Evolutionary conservation across 1,140 invertebrate species (phyloP).

Genomic region (Paramacrobiotus metropolitanus): DNA sequence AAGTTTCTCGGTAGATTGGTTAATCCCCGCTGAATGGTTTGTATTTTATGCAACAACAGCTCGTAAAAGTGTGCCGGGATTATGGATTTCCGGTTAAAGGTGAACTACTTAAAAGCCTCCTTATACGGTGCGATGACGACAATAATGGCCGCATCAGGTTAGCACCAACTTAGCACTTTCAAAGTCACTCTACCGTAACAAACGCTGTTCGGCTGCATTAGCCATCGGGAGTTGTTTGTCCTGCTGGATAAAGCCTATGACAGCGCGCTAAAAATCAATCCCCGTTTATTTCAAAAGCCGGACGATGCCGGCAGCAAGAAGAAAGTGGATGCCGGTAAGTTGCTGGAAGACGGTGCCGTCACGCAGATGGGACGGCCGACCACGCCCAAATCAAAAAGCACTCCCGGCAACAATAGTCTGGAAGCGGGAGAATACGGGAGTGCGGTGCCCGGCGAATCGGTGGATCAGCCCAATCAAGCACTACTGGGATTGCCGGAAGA

Average conservation of each 20-base stretch:
- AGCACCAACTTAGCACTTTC: neutral
- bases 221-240: neutral
- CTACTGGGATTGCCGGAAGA: neutral
- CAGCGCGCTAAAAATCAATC: neutral
- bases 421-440: neutral
- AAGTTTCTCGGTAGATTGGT: slow-evolving; percentile 11
- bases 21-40: slow-evolving; percentile 4
- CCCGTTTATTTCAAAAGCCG: neutral
- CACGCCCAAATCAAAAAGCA: neutral
- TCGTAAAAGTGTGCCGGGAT: slow-evolving; percentile 12
- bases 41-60: slow-evolving; percentile 9
- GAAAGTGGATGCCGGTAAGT: neutral
- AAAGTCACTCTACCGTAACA: neutral
- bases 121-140: slow-evolving; percentile 17
- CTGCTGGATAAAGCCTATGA: slow-evolving; percentile 1
- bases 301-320: neutral
- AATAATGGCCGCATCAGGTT: slow-evolving; percentile 17
- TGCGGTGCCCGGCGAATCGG: neutral
- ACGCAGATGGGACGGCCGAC: neutral
- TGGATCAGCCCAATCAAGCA: neutral
- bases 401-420: neutral
- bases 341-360: neutral
- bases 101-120: slow-evolving; percentile 15
- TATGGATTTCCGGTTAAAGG: slow-evolving; percentile 17
- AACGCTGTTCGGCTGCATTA: neutral